phyloP scores from a whole-genome alignment of 2,797 vertebrate genomes.

The Acipenser ruthenus region DNA sequence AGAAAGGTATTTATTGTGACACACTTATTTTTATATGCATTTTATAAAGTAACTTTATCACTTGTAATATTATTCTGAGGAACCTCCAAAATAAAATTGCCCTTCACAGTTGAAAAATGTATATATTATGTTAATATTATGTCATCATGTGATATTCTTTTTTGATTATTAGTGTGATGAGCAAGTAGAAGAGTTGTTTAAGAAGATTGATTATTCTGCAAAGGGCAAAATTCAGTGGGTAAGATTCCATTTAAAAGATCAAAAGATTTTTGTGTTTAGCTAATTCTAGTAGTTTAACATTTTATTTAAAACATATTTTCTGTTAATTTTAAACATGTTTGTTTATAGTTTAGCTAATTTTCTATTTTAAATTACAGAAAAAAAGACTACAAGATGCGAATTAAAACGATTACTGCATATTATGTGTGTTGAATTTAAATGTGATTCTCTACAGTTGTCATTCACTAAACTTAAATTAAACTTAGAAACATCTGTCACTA shows the following conservation, averaged over 20 bases:
- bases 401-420: background rate
- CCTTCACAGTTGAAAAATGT: too few relatives aligned
- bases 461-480: too few relatives aligned
- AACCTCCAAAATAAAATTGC: too few relatives aligned
- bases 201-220: conserved; percentile 62
- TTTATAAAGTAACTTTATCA: conserved; percentile 7
- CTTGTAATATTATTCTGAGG: conserved; percentile 4
- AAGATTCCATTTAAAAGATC: conserved; percentile 32
- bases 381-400: background rate
- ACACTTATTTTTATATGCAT: background rate
- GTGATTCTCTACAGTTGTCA: too few relatives aligned
- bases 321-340: background rate
- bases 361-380: background rate
- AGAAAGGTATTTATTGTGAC: background rate
- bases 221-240: conserved; percentile 63
- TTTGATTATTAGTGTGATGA: conserved; percentile 48
- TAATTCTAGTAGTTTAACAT: background rate
- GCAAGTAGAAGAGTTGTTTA: conserved; percentile 62
- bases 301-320: background rate
- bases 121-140: too few relatives aligned
- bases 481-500: too few relatives aligned
- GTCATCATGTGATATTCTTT: conserved; percentile 9
- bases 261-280: conserved; percentile 18
- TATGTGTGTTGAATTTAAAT: too few relatives aligned
- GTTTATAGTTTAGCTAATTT: background rate